A percentile compares a stretch with the other conserved stretches of the same genome.
These are phyloP conservation scores for Myzus persicae DNA, from an alignment of 1,140 invertebrate genomes.

Conservation along the genomic window DNA sequence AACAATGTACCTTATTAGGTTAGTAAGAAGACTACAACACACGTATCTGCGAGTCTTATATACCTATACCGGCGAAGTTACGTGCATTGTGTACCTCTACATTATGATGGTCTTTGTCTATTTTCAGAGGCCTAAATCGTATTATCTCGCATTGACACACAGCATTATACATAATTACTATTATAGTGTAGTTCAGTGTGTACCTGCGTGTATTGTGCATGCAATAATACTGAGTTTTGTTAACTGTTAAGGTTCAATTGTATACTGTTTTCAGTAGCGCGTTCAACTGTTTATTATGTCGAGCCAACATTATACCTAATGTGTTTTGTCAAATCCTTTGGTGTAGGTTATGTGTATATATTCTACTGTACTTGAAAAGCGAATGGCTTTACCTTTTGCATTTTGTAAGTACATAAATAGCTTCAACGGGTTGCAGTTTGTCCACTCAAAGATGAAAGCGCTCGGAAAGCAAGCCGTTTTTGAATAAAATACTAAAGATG, in stretches of 20 bases:
- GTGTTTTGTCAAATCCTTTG: not conserved
- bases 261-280: not conserved
- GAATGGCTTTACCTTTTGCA: not conserved
- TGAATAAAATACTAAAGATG: not conserved
- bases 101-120: not conserved
- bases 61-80: not conserved
- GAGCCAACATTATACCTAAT: no score
- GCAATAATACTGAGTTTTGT: not conserved
- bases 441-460: not conserved
- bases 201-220: not conserved
- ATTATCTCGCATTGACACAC: not conserved
- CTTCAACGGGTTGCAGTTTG: not conserved
- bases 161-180: not conserved
- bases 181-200: not conserved
- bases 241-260: slow-evolving; percentile 13
- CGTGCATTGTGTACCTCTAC: not conserved
- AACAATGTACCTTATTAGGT: not conserved
- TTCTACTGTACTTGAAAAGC: not conserved
- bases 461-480: not conserved
- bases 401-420: not conserved
- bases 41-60: not conserved
- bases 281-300: not conserved
- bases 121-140: not conserved
- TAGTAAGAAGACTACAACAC: not conserved
- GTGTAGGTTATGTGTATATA: not conserved